Base-by-base conservation (phyloP, 2,888 invertebrate species). In the Tortricodes alternella region DNA sequence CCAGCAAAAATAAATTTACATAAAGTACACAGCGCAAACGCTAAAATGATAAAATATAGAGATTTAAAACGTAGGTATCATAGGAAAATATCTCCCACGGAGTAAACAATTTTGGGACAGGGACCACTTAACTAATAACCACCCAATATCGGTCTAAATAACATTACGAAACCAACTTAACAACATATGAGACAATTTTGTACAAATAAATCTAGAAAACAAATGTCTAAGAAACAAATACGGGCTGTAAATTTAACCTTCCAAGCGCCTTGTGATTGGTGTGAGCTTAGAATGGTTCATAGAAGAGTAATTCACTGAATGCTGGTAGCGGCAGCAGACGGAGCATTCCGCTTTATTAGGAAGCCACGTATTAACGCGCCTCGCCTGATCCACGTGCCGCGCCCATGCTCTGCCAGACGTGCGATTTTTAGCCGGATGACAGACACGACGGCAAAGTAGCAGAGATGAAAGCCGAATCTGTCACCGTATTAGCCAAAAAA, bases 311-410 rank as follows among this genome's bases (percentile, higher is more conserved):
- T 46, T 53, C 46, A 18, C 32, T 11, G 16, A 24, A 16, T 18
- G 11, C 18, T 43, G 48, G 27, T 27, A 55, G 41, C 27, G 39
- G 41, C 34, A 59, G 24, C 37, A 49, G 44, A 44, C 39, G 35
- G 55, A 43, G 51, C 29, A 41, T 46, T 56, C 51, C 53, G 49
- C 75, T 85, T 86, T 87, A 89, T 88, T 81, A 89, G 89, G 89
- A 89, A 84, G 85, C 81, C 70, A 75, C 85, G 74, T 76, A 88
- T 89, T 88, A 89, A 74, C 74, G 71, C 69, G 68, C 64, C 71
- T 64, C 70, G 62, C 62, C 62, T 66, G 68, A 72, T 74, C 77
- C 85, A 83, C 82, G 80, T 77, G 80, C 65, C 64, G 59, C 58
- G 60, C 61, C 60, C 77, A 76, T 80, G 79, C 65, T 70, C 70